Base-by-base conservation (phyloP, 1,140 invertebrate species). In the Cydia fagiglandana region DNA sequence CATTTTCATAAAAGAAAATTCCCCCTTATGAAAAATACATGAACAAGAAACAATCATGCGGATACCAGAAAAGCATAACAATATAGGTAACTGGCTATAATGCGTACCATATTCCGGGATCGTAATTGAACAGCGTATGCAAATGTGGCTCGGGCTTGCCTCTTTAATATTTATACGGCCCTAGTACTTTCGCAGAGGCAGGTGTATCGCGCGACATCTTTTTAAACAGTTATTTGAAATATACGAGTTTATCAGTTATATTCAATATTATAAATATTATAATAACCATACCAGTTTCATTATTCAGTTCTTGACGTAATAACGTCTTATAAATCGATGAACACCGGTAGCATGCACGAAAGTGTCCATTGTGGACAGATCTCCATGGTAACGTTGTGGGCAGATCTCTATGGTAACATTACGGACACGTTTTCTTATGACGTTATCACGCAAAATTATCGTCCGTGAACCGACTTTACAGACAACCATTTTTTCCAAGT, bases 71-170 rank as follows among this genome's bases (percentile, higher is more conserved):
- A 85, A 86, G 79, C 85, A 86, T 90, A 87, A 88, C 83, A 82
- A 82, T 83, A 83, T 83, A 81, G 80, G 66, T 70, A 70, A 70
- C 80, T 80, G 78, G 81, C 86, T 85, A 84, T 83, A 84, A 85
- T 84, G 84, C 85, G 84, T 88, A 85, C 83, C 88, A 85, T 86
- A 88, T 87, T 88, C 86, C 82, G 83, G 84, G 81, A 77, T 83
- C 84, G 88, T 90, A 90, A 90, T 90, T 88, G 88, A 90, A 88
- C 88, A 87, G 85, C 86, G 83, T 85, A 88, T 88, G 87, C 82
- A 88, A 88, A 90, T 86, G 83, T 78, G 81, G 81, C 87, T 81
- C 85, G 83, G 82, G 85, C 80, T 79, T 80, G 83, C 80, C 85
- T 87, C 84, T 82, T 88, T 84, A 87, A 86, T 90, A 89, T 90